Conservation (phyloP, 2,797 vertebrate species). For the Sphenodon punctatus region DNA sequence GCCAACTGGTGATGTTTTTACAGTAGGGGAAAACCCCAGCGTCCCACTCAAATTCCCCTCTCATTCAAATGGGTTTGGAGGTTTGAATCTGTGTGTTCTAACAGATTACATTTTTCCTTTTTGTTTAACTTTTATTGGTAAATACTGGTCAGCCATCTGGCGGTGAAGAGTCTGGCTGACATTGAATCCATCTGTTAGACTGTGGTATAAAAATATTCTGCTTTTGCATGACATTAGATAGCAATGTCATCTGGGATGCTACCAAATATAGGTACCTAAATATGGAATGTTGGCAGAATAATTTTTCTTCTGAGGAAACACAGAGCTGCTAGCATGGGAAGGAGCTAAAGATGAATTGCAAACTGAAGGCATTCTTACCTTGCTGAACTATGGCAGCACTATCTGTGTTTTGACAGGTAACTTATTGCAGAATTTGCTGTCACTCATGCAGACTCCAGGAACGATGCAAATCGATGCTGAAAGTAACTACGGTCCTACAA, state of each 20-base stretch:
- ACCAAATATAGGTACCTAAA: slow-evolving; percentile 60
- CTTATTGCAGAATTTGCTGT: not conserved
- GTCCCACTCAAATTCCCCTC: not conserved
- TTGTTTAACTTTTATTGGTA: slow-evolving; percentile 66
- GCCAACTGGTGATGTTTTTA: not conserved
- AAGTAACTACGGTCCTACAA: no score
- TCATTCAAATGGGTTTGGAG: not conserved
- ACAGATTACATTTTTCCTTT: slow-evolving; percentile 59
- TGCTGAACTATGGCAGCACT: not conserved
- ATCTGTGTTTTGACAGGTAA: accelerated
- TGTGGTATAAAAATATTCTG: slow-evolving; percentile 72
- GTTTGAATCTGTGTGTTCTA: slow-evolving; percentile 41
- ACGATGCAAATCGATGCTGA: no score
- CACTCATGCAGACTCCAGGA: slow-evolving; percentile 17
- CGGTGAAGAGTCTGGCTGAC: slow-evolving; percentile 67
- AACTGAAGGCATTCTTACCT: no score
- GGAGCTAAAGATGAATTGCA: not conserved
- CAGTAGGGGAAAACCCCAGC: not conserved
- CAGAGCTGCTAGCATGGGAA: slow-evolving; percentile 30
- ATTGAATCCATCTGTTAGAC: slow-evolving; percentile 67
- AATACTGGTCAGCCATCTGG: slow-evolving; percentile 78
- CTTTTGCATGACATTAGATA: slow-evolving; percentile 67
- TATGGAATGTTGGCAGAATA: slow-evolving; percentile 48
- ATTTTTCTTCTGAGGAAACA: slow-evolving; percentile 59
- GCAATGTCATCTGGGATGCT: slow-evolving; percentile 68